Evolutionary conservation across 1,140 invertebrate genomes (phyloP).

Genomic region (Drosophila bocqueti): DNA sequence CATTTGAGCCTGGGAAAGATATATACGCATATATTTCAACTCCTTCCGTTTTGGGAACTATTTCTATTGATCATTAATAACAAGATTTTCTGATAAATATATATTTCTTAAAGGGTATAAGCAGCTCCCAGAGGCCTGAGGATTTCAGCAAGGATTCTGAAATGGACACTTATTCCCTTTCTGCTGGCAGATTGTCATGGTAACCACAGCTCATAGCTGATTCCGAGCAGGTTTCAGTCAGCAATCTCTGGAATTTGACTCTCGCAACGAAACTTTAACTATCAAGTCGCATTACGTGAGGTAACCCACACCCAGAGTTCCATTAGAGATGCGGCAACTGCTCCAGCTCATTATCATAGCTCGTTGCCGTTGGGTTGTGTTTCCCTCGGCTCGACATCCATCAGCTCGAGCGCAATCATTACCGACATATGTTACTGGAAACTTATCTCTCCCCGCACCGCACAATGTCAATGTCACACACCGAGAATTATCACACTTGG

Average conservation of each 20-base stretch:
- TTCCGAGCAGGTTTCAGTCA: conserved; percentile 20
- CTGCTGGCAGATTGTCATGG: conserved; percentile 3
- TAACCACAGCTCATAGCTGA: conserved; percentile 19
- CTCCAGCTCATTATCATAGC: conserved; percentile 55
- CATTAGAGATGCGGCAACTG: conserved; percentile 40
- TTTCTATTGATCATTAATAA: conserved; percentile 5
- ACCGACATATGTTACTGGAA: conserved; percentile 75
- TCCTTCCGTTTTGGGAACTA: neutral
- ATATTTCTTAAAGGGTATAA: neutral
- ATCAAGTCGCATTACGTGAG: conserved; percentile 30
- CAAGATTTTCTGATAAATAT: neutral
- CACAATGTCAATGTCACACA: conserved; percentile 72
- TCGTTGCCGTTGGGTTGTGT: conserved; percentile 29
- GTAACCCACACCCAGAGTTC: conserved; percentile 13
- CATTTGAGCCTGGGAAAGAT: conserved; percentile 24
- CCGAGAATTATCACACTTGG: conserved; percentile 68
- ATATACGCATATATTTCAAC: neutral
- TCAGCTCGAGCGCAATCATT: conserved; percentile 63
- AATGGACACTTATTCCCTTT: conserved; percentile 1
- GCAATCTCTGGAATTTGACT: conserved; percentile 14
- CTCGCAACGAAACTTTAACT: conserved; percentile 35
- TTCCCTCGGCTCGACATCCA: conserved; percentile 49
- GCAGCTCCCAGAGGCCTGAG: neutral
- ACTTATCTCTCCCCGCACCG: conserved; percentile 57
- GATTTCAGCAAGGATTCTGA: neutral